These are phyloP conservation scores for Premnoplex brunnescens DNA, from an alignment of 2,797 vertebrate species.

Conservation along the genomic window DNA sequence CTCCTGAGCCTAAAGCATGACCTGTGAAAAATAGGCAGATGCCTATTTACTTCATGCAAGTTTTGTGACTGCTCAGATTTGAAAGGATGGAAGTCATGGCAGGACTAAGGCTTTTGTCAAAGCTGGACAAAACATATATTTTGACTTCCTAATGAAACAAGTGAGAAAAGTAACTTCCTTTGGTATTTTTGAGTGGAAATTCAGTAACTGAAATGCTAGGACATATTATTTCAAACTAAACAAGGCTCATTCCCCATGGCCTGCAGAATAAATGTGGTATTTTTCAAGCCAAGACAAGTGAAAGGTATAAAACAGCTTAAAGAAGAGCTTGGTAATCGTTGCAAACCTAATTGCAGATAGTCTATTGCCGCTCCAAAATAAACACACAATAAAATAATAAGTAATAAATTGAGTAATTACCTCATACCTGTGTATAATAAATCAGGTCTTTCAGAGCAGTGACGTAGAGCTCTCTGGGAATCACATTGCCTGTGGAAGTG, in stretches of 20 bases:
- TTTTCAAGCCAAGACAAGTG: neutral
- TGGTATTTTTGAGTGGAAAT: neutral
- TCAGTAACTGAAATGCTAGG: neutral
- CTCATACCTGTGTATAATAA: neutral
- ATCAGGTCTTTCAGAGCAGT: neutral
- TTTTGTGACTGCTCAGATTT: neutral
- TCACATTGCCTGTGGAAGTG: neutral
- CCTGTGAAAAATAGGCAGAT: neutral
- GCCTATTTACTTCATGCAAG: rapidly evolving
- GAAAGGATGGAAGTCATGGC: neutral
- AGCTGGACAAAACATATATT: neutral
- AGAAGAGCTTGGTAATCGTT: neutral
- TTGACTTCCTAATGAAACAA: neutral
- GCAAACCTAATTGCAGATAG: neutral
- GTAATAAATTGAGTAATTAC: slow-evolving; percentile 9
- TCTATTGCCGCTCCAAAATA: slow-evolving; percentile 16
- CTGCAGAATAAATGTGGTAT: neutral
- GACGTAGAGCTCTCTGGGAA: neutral
- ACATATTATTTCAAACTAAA: neutral
- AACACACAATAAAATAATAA: neutral
- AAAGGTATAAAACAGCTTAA: neutral
- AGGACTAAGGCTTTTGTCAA: neutral
- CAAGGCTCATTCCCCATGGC: neutral
- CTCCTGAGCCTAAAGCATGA: neutral
- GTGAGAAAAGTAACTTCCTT: neutral